These are phyloP conservation scores for Lerista edwardsae DNA, from an alignment of 2,797 vertebrate genomes.

Conservation along the genomic window DNA sequence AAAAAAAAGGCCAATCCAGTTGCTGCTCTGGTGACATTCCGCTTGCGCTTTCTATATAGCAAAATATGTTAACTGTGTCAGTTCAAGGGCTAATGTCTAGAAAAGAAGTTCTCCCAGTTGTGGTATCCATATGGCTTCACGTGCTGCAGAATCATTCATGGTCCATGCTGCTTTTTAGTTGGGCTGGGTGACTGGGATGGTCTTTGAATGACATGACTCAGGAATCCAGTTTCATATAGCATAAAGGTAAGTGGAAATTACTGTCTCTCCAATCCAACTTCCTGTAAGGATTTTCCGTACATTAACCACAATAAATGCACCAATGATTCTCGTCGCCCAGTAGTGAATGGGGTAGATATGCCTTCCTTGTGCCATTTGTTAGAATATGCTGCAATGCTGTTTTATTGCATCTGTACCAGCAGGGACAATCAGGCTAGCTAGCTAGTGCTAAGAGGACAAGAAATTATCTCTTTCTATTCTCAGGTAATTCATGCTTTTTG, in stretches of 20 bases:
- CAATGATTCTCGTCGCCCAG: not conserved
- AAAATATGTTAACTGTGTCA: conserved; percentile 4
- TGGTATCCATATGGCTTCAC: conserved; percentile 1
- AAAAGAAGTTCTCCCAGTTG: not conserved
- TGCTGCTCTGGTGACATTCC: not conserved
- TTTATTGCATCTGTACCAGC: no score
- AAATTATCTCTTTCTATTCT: no score
- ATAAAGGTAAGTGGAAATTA: conserved; percentile 54
- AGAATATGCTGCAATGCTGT: no score
- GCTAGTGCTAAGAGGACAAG: no score
- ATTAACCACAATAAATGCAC: conserved; percentile 29
- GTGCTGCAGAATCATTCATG: conserved; percentile 15
- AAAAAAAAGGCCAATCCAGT: conserved; percentile 22
- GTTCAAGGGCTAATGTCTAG: conserved; percentile 3
- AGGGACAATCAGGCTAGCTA: no score
- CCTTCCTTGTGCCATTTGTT: no score
- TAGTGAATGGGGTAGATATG: not conserved
- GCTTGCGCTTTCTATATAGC: conserved; percentile 13
- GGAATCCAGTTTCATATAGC: not conserved
- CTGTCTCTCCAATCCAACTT: conserved; percentile 51
- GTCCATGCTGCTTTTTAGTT: conserved; percentile 9
- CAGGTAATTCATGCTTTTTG: no score
- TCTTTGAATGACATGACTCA: conserved; percentile 25
- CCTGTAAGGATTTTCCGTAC: conserved; percentile 35
- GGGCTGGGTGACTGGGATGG: conserved; percentile 6